Percentiles rank a stretch among this genome's conserved stretches.
Evolutionary conservation across 2,797 vertebrate genomes (phyloP).

Genomic region (Onychomys leucogaster): DNA sequence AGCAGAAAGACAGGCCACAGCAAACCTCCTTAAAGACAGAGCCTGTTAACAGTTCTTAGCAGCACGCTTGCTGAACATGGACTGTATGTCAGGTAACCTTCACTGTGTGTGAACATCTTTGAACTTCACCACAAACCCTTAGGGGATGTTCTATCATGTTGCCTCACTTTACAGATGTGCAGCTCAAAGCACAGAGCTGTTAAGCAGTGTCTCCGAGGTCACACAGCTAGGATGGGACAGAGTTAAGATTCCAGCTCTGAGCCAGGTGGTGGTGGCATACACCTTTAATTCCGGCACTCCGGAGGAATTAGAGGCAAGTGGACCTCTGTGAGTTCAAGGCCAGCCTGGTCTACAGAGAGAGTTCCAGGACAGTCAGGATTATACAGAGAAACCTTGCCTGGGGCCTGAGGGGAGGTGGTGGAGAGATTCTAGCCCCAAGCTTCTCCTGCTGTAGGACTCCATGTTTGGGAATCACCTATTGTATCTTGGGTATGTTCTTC

Average conservation of each 20-base stretch:
- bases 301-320: neutral
- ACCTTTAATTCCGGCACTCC: neutral
- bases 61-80: neutral
- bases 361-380: neutral
- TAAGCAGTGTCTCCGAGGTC: neutral
- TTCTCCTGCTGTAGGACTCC: neutral
- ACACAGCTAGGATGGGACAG: neutral
- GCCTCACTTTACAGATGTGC: neutral
- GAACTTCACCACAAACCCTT: neutral
- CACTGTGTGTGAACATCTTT: fast-evolving
- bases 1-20: neutral
- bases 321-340: neutral
- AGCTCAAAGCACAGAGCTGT: slow-evolving; percentile 12
- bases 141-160: neutral
- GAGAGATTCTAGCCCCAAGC: neutral
- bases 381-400: neutral
- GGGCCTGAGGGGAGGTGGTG: neutral
- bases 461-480: neutral
- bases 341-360: neutral
- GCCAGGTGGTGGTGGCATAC: neutral
- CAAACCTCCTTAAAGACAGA: neutral
- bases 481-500: neutral
- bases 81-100: neutral
- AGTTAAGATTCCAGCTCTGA: neutral
- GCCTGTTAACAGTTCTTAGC: neutral